Conservation (phyloP, 2,797 vertebrate species). For the Philypnodon macrostomus region DNA sequence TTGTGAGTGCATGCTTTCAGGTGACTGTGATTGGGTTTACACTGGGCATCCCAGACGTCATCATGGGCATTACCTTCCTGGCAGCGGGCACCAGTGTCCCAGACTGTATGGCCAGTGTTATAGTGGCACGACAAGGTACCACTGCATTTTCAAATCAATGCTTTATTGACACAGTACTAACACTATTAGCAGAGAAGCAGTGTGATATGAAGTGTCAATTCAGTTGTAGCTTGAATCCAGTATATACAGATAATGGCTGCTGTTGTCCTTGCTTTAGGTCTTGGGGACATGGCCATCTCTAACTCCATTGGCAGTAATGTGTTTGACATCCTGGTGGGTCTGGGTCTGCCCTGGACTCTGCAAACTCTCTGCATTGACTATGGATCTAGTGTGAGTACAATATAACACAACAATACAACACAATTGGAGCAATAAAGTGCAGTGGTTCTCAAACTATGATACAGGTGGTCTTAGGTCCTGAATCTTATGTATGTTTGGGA, state of each 20-base stretch:
- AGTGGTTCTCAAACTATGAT: too few relatives aligned
- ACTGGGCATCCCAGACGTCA: constrained; percentile 92
- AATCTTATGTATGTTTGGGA: too few relatives aligned
- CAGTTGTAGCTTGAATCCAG: not conserved
- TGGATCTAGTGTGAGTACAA: constrained; percentile 86
- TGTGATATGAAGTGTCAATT: too few relatives aligned
- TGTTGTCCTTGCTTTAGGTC: constrained; percentile 73
- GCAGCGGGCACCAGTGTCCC: constrained; percentile 94
- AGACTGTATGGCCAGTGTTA: constrained; percentile 96
- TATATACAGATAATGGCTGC: constrained; percentile 32
- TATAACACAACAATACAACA: not conserved
- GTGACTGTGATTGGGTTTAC: constrained; percentile 95
- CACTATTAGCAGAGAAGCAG: constrained; percentile 1
- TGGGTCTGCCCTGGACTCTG: constrained; percentile 89
- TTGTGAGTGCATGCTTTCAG: constrained; percentile 60
- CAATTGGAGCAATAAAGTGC: too few relatives aligned
- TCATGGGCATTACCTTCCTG: constrained; percentile 96
- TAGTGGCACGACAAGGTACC: constrained; percentile 92
- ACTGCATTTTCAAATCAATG: not conserved
- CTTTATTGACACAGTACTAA: constrained; percentile 1
- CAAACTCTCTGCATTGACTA: constrained; percentile 93
- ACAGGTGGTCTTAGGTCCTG: too few relatives aligned
- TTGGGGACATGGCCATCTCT: constrained; percentile 96
- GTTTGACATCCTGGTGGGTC: constrained; percentile 92
- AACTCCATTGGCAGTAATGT: constrained; percentile 96